phyloP scores from a whole-genome alignment of 2,113 vertebrate species.

The Naja naja region DNA sequence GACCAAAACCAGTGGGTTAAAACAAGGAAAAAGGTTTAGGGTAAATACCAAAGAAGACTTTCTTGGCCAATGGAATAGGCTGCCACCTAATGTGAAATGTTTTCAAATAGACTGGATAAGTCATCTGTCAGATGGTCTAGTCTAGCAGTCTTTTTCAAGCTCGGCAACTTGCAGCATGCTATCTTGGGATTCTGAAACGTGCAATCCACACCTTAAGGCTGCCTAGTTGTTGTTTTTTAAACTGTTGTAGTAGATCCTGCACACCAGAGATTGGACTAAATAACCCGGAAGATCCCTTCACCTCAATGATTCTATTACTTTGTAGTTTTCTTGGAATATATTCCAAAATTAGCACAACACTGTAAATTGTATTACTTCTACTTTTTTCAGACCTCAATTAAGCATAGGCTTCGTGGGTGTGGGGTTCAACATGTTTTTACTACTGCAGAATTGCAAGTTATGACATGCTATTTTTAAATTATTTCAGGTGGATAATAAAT shows the following conservation, averaged over 20 bases:
- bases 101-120: neutral
- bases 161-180: neutral
- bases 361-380: neutral
- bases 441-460: neutral
- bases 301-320: neutral
- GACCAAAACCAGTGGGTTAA: neutral
- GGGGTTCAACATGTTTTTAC: neutral
- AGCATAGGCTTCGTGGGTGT: neutral
- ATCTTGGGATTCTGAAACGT: neutral
- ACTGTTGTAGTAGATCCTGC: neutral
- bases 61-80: neutral
- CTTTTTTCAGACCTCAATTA: neutral
- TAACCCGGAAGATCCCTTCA: neutral
- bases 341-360: neutral
- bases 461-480: neutral
- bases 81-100: neutral
- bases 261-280: neutral
- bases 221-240: neutral
- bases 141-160: neutral
- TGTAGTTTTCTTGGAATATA: neutral
- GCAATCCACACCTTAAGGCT: neutral
- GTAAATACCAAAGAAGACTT: neutral
- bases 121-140: neutral
- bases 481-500: neutral
- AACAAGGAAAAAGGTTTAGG: neutral